These are phyloP conservation scores for Onthophagus sagittarius DNA, from an alignment of 2,888 invertebrate genomes.

Conservation along the genomic window DNA sequence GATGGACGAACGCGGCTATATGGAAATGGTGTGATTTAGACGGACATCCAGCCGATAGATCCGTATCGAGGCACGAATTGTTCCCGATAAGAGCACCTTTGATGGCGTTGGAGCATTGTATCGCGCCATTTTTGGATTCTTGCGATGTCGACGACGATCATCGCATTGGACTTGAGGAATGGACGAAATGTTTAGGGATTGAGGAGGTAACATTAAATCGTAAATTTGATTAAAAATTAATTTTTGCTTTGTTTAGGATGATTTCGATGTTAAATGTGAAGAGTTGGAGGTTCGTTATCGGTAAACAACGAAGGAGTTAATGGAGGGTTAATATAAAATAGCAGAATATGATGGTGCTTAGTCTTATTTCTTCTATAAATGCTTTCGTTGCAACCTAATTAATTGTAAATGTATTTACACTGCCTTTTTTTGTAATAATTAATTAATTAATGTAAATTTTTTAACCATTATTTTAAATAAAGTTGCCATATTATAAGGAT, in stretches of 20 bases:
- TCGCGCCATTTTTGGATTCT: slow-evolving; percentile 89
- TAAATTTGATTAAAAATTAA: neutral
- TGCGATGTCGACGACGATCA: slow-evolving; percentile 90
- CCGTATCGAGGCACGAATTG: slow-evolving; percentile 89
- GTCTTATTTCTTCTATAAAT: slow-evolving; percentile 21
- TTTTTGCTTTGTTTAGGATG: slow-evolving; percentile 57
- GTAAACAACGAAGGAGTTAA: slow-evolving; percentile 26
- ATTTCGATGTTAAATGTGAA: slow-evolving; percentile 77
- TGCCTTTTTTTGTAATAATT: slow-evolving; percentile 19
- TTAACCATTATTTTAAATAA: neutral
- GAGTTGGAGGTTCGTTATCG: slow-evolving; percentile 55
- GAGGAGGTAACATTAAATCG: slow-evolving; percentile 59
- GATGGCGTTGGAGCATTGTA: slow-evolving; percentile 95
- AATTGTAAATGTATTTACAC: slow-evolving; percentile 13
- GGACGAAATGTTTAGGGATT: slow-evolving; percentile 85
- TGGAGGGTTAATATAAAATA: slow-evolving; percentile 10
- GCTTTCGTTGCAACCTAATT: slow-evolving; percentile 7
- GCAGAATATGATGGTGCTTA: slow-evolving; percentile 40
- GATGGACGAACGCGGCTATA: slow-evolving; percentile 90
- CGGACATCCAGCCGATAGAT: slow-evolving; percentile 81
- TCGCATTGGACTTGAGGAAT: slow-evolving; percentile 85
- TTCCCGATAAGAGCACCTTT: slow-evolving; percentile 94
- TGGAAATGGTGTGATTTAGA: slow-evolving; percentile 99
- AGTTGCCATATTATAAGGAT: neutral
- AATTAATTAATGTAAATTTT: neutral